Percentiles rank a stretch among this genome's conserved stretches.
phyloP scores from a whole-genome alignment of 2,113 vertebrate genomes.

The Nothobranchius furzeri region DNA sequence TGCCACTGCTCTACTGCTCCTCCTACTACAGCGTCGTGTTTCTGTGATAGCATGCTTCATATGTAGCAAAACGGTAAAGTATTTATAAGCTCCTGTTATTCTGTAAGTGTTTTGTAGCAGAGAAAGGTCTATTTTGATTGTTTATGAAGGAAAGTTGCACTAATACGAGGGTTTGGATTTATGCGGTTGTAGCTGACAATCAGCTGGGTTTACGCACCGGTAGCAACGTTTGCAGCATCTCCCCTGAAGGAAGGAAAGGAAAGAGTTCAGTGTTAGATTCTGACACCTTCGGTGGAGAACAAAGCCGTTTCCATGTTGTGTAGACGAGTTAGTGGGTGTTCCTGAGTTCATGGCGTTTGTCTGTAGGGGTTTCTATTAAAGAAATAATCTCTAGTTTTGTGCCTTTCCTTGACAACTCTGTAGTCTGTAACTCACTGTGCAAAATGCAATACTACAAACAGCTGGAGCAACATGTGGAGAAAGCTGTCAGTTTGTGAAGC shows the following conservation, averaged over 20 bases:
- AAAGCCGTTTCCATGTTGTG: slow-evolving; percentile 40
- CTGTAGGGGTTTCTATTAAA: slow-evolving; percentile 49
- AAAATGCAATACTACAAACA: slow-evolving; percentile 69
- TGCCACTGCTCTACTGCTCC: neutral
- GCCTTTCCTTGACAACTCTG: slow-evolving; percentile 63
- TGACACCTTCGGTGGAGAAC: neutral
- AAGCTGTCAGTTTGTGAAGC: slow-evolving; percentile 37
- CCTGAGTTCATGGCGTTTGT: slow-evolving; percentile 29
- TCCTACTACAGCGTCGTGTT: slow-evolving; percentile 54
- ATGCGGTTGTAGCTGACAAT: slow-evolving; percentile 36
- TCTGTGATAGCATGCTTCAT: slow-evolving; percentile 64
- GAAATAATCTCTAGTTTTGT: slow-evolving; percentile 66
- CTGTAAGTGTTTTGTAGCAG: slow-evolving; percentile 63
- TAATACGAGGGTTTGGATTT: slow-evolving; percentile 26
- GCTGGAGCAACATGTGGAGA: slow-evolving; percentile 44
- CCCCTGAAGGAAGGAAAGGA: no score
- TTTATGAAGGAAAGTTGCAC: slow-evolving; percentile 47
- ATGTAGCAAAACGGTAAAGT: slow-evolving; percentile 48
- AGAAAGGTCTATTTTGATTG: slow-evolving; percentile 52
- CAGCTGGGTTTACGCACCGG: slow-evolving; percentile 27
- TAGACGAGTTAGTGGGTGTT: slow-evolving; percentile 29
- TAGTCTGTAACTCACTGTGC: slow-evolving; percentile 66
- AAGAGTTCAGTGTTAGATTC: neutral
- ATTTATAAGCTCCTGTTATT: slow-evolving; percentile 48
- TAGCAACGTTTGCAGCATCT: neutral